Base-by-base conservation (phyloP, 2,888 invertebrate species). In the Drosophila picticornis region DNA sequence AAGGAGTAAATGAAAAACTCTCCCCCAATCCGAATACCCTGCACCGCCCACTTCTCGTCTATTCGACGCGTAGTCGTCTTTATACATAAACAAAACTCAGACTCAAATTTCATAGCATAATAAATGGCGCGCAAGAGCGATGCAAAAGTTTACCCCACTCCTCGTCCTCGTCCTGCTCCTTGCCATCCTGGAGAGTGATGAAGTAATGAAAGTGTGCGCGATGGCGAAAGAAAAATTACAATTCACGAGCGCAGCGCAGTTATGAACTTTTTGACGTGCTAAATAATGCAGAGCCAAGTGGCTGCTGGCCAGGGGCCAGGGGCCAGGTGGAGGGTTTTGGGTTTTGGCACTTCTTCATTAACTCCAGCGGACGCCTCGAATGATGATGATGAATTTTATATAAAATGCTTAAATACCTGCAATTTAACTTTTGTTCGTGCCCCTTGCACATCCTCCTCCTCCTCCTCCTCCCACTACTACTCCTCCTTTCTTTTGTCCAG, bases 391-490 rank as follows among this genome's bases (percentile, higher is more conserved):
- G 85, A 85, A 85, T 85, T 85, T 85, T 86, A 86, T 86, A 91
- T 91, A 90, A 91, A 91, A 91, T 85, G 79, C 90, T 91, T 91
- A 91, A 91, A 91, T 91, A 91, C 91, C 91, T 86, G 90, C 89
- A 90, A 91, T 91, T 91, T 91, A 91, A 91, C 91, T 90, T 91
- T 83, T 88, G 76, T 71, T 72, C 40, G 19, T 25, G 34, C 55
- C 40, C 11, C 48, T 22, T 19, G 38, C 27, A 13, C 1, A 36
- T 43, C 31, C 29, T 4, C 22, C 40, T n/a, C 40, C 10, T 16
- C 29, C n/a, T 19, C 10, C 43, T 40, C 1, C 16, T 22, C 25
- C 4, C 3, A n/a, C 22, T 2, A 43, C 38, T 32, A 0, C 22
- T 27, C 27, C 22, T 32, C 27, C 29, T 29, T 36, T 36, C 38